Conservation (phyloP, 2,888 invertebrate genomes). For the Caenorhabditis sp. region DNA sequence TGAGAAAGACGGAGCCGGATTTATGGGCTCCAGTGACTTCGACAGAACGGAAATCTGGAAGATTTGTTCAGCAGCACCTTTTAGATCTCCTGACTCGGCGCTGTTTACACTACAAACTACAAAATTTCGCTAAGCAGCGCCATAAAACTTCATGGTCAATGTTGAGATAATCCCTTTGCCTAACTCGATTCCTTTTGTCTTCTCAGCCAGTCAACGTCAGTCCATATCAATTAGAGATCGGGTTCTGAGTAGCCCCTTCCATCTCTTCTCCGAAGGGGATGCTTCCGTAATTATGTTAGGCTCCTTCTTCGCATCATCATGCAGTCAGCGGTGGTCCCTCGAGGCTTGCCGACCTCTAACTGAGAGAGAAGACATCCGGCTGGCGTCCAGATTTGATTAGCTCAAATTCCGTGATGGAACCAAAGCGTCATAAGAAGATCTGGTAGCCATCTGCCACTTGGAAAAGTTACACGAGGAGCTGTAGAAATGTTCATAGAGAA, state of each 20-base stretch:
- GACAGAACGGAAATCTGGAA: background rate
- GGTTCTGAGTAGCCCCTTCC: conserved; percentile 19
- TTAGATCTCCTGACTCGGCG: too few relatives aligned
- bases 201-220: conserved; percentile 2
- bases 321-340: background rate
- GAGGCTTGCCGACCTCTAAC: conserved; percentile 24
- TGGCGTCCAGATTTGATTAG: conserved; percentile 32
- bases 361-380: conserved; percentile 26
- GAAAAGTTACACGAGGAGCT: too few relatives aligned
- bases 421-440: too few relatives aligned
- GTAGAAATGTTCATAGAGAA: too few relatives aligned
- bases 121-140: background rate
- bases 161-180: too few relatives aligned
- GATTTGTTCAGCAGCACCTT: too few relatives aligned
- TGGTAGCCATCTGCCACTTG: too few relatives aligned
- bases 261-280: background rate
- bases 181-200: background rate
- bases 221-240: conserved; percentile 39
- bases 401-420: too few relatives aligned
- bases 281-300: conserved; percentile 53
- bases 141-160: too few relatives aligned
- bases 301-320: conserved; percentile 14
- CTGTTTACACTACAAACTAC: background rate
- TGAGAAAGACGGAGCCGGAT: background rate
- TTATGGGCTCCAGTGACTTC: background rate